Evolutionary conservation across 2,888 invertebrate genomes (phyloP), one percentile per base, ranked within the genome.

Genomic region (Ischnura elegans): DNA sequence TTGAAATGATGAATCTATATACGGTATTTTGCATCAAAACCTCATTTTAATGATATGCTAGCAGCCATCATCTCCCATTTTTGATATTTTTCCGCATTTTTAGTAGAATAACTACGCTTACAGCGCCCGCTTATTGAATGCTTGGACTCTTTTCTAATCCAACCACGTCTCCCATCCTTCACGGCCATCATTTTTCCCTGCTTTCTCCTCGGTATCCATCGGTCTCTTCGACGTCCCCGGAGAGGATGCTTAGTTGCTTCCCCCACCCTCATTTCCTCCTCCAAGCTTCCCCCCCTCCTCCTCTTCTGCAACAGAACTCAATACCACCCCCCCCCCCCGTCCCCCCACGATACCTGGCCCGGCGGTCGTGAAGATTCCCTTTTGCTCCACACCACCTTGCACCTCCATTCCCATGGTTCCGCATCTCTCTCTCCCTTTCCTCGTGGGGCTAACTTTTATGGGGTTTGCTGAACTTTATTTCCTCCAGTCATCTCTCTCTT

Each of bases 281-380:
- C 46, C 36, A 10, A 21, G 5, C 85, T 19, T 85, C 19, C 21
- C 16, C 4, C 21, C 45, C 36, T 36, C 43, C 43, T 19, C 5
- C 29, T 21, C 21, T 43, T 43, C 36, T 43, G 4, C 85, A 19
- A 16, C 4, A 42, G n/a, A 8, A 8, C 61, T 25, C 85, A 19
- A 19, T 13, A 13, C 21, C 36, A 6, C 43, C 45, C 45, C 46
- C n/a, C 21, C 8, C 45, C 25, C 86, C 45, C 10, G 45, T 25
- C 25, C 6, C 86, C 36, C 46, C 45, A 43, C 25, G 76, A 61
- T 61, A 25, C 36, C 29, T 76, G 16, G 76, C 61, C 61, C 61
- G 16, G 61, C 61, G 61, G 61, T 61, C 61, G 61, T 61, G 61
- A 61, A 61, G 61, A 61, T 61, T 61, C 61, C 61, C 61, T 61